Evolutionary conservation across 1,140 invertebrate species (phyloP), one percentile per base, ranked within the genome.

Genomic region (Papilio polyxenes): DNA sequence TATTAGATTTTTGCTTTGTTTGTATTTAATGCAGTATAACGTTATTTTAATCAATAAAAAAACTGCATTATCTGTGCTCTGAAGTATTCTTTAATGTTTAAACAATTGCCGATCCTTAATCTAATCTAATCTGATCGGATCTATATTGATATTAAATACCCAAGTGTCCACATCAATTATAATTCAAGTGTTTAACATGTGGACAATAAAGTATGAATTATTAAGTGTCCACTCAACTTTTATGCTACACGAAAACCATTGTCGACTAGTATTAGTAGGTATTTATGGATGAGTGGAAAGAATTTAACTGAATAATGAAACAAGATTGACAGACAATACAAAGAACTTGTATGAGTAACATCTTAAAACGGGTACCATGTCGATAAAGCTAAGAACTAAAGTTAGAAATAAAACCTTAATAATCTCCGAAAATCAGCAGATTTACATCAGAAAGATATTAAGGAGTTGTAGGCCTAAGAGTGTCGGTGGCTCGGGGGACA

Each of bases 121-220:
- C 65, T 40, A 72, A 37, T 31, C 23, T 31, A 31, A 72, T 72
- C 31, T 72, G 65, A 72, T 72, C 65, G 62, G 31, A 72, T 72
- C 65, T 72, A 15, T 72, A 72, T 69, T 8, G 8, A 20, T 37
- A 69, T 72, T 72, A 72, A 31, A 72, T 37, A 37, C 65, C 17
- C 65, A 72, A 72, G 31, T 72, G 65, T 37, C 65, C 65, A 37
- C 65, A 72, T 72, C 65, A 72, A 72, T 37, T 72, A 69, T 69
- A 69, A 65, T 31, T 69, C 11, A 72, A 72, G 65, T 72, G 65
- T 72, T 69, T 37, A 65, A 65, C 65, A 72, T 5, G 9, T 11
- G 62, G 23, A 72, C 23, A 72, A 37, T 72, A 2, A 7, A 40
- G 65, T 40, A 40, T 37, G 37, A 72, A 72, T 72, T 37, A 65